Conservation (phyloP, 1,140 invertebrate species). For the Bombus impatiens region DNA sequence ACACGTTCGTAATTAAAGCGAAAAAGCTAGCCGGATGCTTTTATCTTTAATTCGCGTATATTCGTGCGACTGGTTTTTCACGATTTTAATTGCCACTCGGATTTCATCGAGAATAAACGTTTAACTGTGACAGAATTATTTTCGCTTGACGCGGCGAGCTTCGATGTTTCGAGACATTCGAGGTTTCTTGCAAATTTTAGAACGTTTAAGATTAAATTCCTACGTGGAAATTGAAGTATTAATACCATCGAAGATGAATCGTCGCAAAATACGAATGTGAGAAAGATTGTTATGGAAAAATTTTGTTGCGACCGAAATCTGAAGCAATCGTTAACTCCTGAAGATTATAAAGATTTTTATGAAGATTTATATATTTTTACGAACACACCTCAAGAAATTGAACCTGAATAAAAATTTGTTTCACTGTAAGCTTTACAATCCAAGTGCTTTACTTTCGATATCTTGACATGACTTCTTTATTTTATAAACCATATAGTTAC, state of each 20-base stretch:
- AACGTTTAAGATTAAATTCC: fast-evolving
- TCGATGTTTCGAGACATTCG: background rate
- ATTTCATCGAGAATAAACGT: background rate
- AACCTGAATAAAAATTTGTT: too few relatives aligned
- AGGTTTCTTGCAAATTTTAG: background rate
- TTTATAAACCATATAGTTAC: background rate
- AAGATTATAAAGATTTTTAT: too few relatives aligned
- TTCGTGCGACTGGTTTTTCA: background rate
- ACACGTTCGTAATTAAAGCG: background rate
- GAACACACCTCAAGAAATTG: too few relatives aligned
- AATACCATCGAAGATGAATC: too few relatives aligned
- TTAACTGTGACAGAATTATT: background rate
- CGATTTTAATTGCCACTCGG: background rate
- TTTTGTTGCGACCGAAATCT: too few relatives aligned
- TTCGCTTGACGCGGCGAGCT: background rate
- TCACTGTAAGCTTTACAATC: too few relatives aligned
- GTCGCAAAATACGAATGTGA: too few relatives aligned
- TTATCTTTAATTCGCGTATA: background rate
- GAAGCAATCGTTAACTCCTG: too few relatives aligned
- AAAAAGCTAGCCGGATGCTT: background rate
- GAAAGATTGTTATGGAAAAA: too few relatives aligned
- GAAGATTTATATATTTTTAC: too few relatives aligned
- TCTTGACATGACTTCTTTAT: background rate
- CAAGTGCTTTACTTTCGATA: background rate
- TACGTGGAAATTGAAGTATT: too few relatives aligned